phyloP scores from a whole-genome alignment of 2,113 vertebrate genomes.

The Taxidea taxus region DNA sequence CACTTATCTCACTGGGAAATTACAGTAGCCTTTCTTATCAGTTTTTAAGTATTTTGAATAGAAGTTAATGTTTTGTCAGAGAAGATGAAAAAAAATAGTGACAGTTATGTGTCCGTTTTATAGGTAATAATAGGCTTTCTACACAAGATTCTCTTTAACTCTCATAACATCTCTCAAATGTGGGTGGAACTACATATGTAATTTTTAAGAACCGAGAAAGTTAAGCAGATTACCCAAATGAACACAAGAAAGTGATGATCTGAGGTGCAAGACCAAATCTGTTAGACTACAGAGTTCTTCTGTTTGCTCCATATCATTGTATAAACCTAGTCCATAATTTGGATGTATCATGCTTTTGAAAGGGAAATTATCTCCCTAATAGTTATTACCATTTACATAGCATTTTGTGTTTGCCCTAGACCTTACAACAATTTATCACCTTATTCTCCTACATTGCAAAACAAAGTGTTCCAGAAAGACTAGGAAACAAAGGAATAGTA shows the following conservation, averaged over 20 bases:
- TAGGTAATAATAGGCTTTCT: neutral
- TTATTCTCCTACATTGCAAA: neutral
- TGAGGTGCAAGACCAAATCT: neutral
- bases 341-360: neutral
- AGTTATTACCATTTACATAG: slow-evolving; percentile 2
- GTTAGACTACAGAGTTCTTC: neutral
- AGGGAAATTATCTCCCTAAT: neutral
- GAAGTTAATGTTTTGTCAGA: neutral
- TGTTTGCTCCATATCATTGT: neutral
- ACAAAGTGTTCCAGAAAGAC: neutral
- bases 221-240: neutral
- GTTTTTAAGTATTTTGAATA: neutral
- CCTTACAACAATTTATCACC: neutral
- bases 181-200: neutral
- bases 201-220: neutral
- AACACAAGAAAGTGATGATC: neutral
- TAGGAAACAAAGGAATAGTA: neutral
- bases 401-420: neutral
- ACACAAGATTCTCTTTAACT: neutral
- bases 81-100: neutral
- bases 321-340: neutral
- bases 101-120: neutral
- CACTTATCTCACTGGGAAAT: neutral
- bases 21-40: neutral
- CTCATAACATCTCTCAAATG: neutral